phyloP scores from a whole-genome alignment of 35 echinoderm and acorn worm species.

The Eucidaris tribuloides region DNA sequence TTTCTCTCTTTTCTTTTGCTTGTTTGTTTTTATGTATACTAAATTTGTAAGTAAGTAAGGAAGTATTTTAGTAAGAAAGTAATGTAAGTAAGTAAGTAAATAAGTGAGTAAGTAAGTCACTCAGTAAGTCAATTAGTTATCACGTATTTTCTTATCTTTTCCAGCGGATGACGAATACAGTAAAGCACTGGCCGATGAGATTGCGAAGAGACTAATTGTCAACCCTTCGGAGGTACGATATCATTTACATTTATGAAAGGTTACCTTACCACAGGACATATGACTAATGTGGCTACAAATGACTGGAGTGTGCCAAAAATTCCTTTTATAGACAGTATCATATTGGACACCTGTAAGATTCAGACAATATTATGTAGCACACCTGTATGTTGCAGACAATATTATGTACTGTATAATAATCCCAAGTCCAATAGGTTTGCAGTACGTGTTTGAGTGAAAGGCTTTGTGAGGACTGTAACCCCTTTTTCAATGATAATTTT shows the following conservation, averaged over 20 bases:
- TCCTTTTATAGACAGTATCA: background rate
- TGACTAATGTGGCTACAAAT: background rate
- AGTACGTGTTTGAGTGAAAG: no score
- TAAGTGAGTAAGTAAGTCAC: background rate
- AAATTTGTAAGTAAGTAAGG: background rate
- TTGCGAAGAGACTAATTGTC: background rate
- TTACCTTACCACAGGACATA: background rate
- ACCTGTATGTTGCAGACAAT: background rate
- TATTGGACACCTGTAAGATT: background rate
- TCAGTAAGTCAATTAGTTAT: background rate
- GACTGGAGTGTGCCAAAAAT: no score
- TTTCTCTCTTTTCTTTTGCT: background rate
- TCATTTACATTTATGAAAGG: background rate
- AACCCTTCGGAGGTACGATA: background rate
- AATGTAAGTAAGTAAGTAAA: background rate
- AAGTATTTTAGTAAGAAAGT: background rate
- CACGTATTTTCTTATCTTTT: background rate
- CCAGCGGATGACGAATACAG: background rate
- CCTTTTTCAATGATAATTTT: no score
- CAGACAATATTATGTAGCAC: background rate
- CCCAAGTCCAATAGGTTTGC: no score
- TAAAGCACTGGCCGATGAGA: constrained; percentile 4
- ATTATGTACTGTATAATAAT: background rate
- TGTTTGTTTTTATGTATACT: background rate
- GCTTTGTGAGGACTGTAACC: no score